Base-by-base conservation (phyloP, 2,888 invertebrate genomes). In the Sthenelais limicola region DNA sequence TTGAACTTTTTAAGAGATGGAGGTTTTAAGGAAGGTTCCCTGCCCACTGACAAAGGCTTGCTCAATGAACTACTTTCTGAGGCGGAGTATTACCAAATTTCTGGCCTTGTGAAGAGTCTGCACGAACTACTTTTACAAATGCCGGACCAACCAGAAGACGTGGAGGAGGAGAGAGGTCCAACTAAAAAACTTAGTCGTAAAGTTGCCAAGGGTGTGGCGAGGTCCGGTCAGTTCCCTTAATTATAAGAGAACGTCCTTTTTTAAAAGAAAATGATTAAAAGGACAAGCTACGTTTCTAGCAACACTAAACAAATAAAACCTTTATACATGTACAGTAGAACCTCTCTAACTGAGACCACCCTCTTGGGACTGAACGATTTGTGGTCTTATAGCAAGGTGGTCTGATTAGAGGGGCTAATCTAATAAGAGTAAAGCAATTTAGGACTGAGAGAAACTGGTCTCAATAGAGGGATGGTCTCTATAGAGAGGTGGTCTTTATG, bases 1-100 rank as follows among this genome's bases (percentile, higher is more conserved):
- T 75, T 85, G 74, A 84, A 84, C 73, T 84, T 83, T 75, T 76
- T 85, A 62, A 77, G 85, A n/a, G 85, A 85, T 73, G 84, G 84
- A 26, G 82, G 82, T 32, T 74, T 83, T 12, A 48, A 77, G 1
- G 70, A 74, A 12, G 74, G 74, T 2, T 68, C 74, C 3, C 33
- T 80, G n/a, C 77, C 78, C n/a, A 43, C 67, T 1, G 75, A 77
- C 12, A 28, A 18, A 3, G 72, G 69, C 49, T 54, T 80, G n/a
- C 66, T 82, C 4, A 74, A 73, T 26, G 81, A 82, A 66, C 58
- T 82, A 4, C 58, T 77, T 28, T 75, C 76, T 24, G 82, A 82
- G 51, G 80, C 82, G 0, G 78, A 80, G 49, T 82, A 79, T 73
- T 82, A 80, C 73, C 78, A 77, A 43, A 68, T 82, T 3, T 18